These are phyloP conservation scores for Dicrostonyx torquatus DNA, from an alignment of 2,797 vertebrate species.

Conservation along the genomic window DNA sequence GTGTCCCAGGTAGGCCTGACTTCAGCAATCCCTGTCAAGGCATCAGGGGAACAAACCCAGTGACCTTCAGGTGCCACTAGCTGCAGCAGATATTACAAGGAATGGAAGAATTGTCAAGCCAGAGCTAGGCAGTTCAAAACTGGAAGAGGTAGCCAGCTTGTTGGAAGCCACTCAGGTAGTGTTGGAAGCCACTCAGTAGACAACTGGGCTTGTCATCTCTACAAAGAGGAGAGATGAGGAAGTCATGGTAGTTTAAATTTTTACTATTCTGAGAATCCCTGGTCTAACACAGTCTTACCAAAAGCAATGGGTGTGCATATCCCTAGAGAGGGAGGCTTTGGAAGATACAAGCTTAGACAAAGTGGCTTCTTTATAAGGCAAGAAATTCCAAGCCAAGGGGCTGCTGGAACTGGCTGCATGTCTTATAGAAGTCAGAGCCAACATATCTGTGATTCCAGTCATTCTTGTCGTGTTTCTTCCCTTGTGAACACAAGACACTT, in stretches of 20 bases:
- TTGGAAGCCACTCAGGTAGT: background rate
- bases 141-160: background rate
- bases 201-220: background rate
- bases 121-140: background rate
- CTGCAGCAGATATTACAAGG: background rate
- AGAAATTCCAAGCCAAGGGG: background rate
- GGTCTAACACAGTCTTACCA: slow-evolving; percentile 1
- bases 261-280: background rate
- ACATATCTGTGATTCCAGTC: background rate
- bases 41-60: background rate
- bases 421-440: background rate
- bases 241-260: background rate
- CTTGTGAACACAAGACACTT: background rate
- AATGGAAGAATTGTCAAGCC: background rate
- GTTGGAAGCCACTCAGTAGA: background rate
- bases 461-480: background rate
- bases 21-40: background rate
- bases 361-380: background rate
- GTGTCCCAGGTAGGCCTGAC: background rate
- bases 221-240: background rate
- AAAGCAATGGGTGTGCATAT: background rate
- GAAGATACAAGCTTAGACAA: background rate
- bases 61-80: background rate
- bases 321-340: background rate
- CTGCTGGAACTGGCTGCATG: background rate